Percentiles rank a stretch among this genome's conserved stretches.
Evolutionary conservation across 2,113 vertebrate species (phyloP).

Genomic region (Gnathonemus longibarbis): DNA sequence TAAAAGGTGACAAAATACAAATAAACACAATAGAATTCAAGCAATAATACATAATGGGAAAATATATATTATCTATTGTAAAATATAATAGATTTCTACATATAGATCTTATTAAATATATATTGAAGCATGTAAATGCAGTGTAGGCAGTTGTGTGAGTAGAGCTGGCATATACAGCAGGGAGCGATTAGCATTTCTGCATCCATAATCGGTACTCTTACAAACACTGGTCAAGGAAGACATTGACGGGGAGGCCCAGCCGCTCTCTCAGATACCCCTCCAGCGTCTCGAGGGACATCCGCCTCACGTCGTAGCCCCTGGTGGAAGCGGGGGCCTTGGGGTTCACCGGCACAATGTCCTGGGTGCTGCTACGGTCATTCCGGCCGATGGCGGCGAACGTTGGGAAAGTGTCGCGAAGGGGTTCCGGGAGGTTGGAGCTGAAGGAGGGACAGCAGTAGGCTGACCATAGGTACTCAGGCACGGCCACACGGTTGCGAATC

Average conservation of each 20-base stretch:
- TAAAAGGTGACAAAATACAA: background rate
- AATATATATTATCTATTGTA: background rate
- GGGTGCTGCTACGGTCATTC: constrained; percentile 41
- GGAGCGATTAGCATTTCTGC: background rate
- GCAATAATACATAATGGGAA: background rate
- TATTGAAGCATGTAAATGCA: background rate
- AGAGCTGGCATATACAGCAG: background rate
- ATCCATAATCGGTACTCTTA: background rate
- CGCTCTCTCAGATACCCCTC: constrained; percentile 42
- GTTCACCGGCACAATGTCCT: constrained; percentile 48
- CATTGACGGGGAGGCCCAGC: constrained; percentile 31
- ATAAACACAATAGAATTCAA: background rate
- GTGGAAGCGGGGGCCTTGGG: background rate
- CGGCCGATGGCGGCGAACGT: constrained; percentile 49
- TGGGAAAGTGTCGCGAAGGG: constrained; percentile 32
- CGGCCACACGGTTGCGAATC: constrained; percentile 46
- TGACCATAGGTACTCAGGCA: constrained; percentile 60
- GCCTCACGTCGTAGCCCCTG: constrained; percentile 48
- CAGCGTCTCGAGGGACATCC: constrained; percentile 39
- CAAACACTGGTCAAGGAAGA: constrained; percentile 43
- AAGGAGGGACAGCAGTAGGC: constrained; percentile 55
- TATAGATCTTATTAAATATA: background rate
- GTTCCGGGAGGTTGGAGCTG: constrained; percentile 13
- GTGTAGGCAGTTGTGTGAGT: background rate
- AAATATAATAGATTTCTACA: background rate